Base-by-base conservation (phyloP, 2,888 invertebrate genomes). In the Papilio gigon region DNA sequence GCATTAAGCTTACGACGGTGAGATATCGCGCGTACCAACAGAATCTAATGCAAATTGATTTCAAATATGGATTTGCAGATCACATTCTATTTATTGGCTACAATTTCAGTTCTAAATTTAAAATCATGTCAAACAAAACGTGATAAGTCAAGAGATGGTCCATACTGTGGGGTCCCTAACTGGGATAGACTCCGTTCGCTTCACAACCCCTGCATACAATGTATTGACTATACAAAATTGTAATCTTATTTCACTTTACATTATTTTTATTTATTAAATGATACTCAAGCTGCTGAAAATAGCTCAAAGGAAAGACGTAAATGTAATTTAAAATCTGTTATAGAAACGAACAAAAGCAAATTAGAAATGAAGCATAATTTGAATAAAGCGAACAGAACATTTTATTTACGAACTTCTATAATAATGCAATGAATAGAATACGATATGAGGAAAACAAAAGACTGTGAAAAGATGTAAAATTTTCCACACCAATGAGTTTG, bases 391-490 rank as follows among this genome's bases (percentile, higher is more conserved):
- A 30, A 53, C 25, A 12, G 33, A 35, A 53, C 9, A 35, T 35
- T 25, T 37, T 20, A 60, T 37, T 60, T 60, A 60, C 9, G 60
- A 27, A 40, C 1, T 30, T 17, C 30, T n/a, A n/a, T 30, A 56
- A 30, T 30, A 56, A 56, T 56, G 37, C 60, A 60, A 37, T 60
- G 60, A 60, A 60, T 60, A 25, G 60, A 60, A 59, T 37, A 60
- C 40, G 25, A 40, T 30, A 30, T 8, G 61, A 33, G 50, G 44
- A 30, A 35, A 35, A 50, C 12, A n/a, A 65, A 42, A 22, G 17
- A 27, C n/a, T 22, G n/a, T 65, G 17, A 44, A 59, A 27, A 22
- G 65, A 42, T 25, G 56, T 40, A 17, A 59, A 58, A 37, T 56
- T 53, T n/a, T 65, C 50, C 40, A 37, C 37, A 56, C n/a, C 37